These are phyloP conservation scores for Meleagris gallopavo DNA, from an alignment of 2,113 vertebrate species.

Conservation along the genomic window DNA sequence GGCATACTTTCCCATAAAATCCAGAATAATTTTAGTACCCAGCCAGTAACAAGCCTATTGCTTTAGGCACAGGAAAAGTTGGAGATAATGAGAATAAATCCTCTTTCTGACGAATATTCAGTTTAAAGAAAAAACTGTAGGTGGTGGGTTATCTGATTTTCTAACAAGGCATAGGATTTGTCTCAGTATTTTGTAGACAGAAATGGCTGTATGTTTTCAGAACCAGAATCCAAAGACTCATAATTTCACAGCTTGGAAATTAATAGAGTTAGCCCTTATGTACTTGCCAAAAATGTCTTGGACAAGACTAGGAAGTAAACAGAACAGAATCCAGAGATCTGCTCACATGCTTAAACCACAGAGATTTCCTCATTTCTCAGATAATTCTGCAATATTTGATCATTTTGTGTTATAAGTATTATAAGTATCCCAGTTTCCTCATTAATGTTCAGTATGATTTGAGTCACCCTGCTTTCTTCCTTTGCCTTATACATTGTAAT, in stretches of 20 bases:
- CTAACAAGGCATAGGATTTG: not conserved
- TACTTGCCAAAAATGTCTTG: not conserved
- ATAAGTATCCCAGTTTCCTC: not conserved
- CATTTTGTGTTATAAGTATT: not conserved
- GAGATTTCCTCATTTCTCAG: not conserved
- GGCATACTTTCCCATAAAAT: not conserved
- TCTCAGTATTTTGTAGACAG: not conserved
- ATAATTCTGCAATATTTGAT: not conserved
- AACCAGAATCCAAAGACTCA: not conserved
- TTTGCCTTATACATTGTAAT: not conserved
- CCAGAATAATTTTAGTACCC: not conserved
- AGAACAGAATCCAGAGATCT: not conserved
- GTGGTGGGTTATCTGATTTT: not conserved
- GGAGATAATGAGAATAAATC: not conserved
- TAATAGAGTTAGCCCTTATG: not conserved
- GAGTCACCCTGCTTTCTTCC: not conserved
- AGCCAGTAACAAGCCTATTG: not conserved
- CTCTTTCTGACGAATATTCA: not conserved
- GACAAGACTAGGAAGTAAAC: not conserved
- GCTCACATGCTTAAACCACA: fast-evolving
- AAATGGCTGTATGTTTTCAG: not conserved
- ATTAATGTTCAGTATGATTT: not conserved
- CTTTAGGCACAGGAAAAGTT: not conserved
- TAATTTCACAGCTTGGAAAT: not conserved
- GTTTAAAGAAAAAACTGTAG: not conserved